Evolutionary conservation across 23 tunicate species (phyloP).

Genomic region (Trididemnum nubilum): DNA sequence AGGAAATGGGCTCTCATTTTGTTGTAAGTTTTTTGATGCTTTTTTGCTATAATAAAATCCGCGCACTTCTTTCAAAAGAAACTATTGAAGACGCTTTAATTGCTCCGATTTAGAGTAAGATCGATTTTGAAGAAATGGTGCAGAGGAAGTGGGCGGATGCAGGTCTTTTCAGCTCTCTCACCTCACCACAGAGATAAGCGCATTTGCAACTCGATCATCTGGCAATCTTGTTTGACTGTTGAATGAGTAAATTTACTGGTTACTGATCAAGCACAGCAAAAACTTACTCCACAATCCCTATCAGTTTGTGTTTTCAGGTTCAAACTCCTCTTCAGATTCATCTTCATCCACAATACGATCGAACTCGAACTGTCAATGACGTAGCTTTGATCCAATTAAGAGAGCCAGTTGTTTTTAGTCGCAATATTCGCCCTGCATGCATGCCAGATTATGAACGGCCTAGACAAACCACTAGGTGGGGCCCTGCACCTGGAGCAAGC

Average conservation of each 20-base stretch:
- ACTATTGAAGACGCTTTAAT: no score
- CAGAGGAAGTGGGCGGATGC: no score
- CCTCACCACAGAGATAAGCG: no score
- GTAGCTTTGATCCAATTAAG: slow-evolving; percentile 57
- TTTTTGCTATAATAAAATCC: no score
- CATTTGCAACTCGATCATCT: no score
- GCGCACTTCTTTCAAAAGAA: no score
- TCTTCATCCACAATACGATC: slow-evolving; percentile 50
- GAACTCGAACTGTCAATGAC: slow-evolving; percentile 49
- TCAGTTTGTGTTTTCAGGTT: slow-evolving; percentile 38
- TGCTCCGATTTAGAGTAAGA: no score
- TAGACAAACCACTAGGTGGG: slow-evolving; percentile 18
- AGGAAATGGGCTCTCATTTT: neutral
- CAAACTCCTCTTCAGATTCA: slow-evolving; percentile 46
- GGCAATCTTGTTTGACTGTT: no score
- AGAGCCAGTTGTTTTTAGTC: slow-evolving; percentile 20
- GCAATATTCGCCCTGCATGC: slow-evolving; percentile 75
- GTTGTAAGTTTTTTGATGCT: slow-evolving; percentile 19
- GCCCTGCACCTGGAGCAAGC: slow-evolving; percentile 35
- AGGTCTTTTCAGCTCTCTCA: no score
- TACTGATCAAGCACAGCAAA: no score
- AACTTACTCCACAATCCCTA: neutral
- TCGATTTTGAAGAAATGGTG: no score
- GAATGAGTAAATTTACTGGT: no score
- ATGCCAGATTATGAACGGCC: slow-evolving; percentile 29